Conservation (phyloP, 92 coral and sea anemone species). For the Zoanthus solanderi region DNA sequence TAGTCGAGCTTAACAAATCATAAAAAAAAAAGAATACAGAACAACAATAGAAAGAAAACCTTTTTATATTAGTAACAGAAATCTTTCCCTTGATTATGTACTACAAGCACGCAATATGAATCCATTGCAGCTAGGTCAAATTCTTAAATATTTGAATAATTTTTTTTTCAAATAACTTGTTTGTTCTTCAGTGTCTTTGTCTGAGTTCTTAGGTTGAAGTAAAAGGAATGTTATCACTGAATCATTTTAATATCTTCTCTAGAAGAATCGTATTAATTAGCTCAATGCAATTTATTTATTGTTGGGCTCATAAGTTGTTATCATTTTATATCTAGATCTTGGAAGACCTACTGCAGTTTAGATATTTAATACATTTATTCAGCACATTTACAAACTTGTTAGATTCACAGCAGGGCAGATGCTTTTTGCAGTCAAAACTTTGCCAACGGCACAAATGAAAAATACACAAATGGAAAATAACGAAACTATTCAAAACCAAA, state of each 20-base stretch:
- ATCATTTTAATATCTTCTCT: neutral
- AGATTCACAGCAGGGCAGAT: constrained; percentile 13
- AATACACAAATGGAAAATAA: neutral
- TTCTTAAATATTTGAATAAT: neutral
- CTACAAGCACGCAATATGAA: neutral
- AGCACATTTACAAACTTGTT: neutral
- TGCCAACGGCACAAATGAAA: neutral
- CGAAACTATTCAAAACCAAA: neutral
- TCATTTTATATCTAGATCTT: neutral
- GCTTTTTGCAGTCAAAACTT: constrained; percentile 18
- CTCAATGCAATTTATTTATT: too few relatives aligned
- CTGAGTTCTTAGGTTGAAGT: neutral
- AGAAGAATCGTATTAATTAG: too few relatives aligned
- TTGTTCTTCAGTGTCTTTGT: neutral
- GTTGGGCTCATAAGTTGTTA: neutral
- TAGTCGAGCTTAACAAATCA: too few relatives aligned
- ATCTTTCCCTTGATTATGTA: neutral
- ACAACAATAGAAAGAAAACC: too few relatives aligned
- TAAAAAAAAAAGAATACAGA: too few relatives aligned
- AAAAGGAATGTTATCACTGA: neutral
- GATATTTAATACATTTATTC: neutral
- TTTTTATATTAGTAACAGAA: neutral
- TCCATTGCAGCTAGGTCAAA: neutral
- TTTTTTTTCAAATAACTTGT: neutral
- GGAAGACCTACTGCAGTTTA: neutral